Evolutionary conservation across 2,113 vertebrate genomes (phyloP).

Genomic region (Pavo muticus): DNA sequence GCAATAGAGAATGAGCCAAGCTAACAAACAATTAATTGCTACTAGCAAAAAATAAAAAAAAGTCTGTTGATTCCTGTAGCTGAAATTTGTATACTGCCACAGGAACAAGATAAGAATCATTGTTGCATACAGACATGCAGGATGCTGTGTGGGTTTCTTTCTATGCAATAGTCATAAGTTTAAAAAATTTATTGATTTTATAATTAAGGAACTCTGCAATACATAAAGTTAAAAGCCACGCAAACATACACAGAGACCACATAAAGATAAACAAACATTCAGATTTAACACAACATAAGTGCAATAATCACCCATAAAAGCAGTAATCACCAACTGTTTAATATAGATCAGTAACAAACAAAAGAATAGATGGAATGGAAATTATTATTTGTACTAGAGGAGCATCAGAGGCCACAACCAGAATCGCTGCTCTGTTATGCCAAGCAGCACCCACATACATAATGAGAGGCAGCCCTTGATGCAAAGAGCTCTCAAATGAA

Average conservation of each 20-base stretch:
- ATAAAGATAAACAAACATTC: conserved; percentile 68
- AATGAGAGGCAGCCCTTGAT: conserved; percentile 29
- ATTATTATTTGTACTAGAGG: conserved; percentile 66
- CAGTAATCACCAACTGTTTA: conserved; percentile 68
- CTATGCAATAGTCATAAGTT: not conserved
- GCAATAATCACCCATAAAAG: conserved; percentile 69
- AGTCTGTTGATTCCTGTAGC: not conserved
- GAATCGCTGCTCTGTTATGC: conserved; percentile 10
- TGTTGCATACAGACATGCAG: not conserved
- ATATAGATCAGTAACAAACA: conserved; percentile 69
- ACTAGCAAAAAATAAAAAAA: not conserved
- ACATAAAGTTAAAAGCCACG: conserved; percentile 58
- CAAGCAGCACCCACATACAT: conserved; percentile 19
- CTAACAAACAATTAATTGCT: not conserved
- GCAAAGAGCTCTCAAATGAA: not conserved
- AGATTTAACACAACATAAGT: conserved; percentile 60
- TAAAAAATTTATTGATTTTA: conserved; percentile 60
- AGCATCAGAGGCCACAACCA: conserved; percentile 50
- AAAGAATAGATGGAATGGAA: conserved; percentile 67
- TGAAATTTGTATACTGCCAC: not conserved
- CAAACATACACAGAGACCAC: conserved; percentile 45
- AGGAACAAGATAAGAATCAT: not conserved
- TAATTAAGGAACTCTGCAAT: conserved; percentile 63
- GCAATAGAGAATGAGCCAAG: not conserved
- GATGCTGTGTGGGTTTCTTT: not conserved